Evolutionary conservation across 1,140 invertebrate species (phyloP), one percentile per base, ranked within the genome.

Genomic region (Calephelis virginiensis): DNA sequence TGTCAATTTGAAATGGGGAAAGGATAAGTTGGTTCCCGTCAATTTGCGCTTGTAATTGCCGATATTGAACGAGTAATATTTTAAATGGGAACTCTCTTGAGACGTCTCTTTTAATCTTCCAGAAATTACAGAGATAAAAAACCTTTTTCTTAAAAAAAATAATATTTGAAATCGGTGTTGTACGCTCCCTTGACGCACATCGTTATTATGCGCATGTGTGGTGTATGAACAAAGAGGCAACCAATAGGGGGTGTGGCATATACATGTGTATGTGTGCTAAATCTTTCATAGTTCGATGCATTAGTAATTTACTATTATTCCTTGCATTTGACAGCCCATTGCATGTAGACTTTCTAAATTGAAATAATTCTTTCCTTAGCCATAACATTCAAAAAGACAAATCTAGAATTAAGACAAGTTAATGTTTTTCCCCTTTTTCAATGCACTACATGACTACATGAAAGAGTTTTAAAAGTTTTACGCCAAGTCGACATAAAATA

Each of bases 281-380:
- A 90, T 88, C 84, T 88, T 88, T 88, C 83, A 86, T 86, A 90
- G 87, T 80, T 90, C 84, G 83, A 76, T 88, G 86, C 86, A 86
- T 88, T 89, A 86, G 83, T 89, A 86, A 89, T 89, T 88, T 89
- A 89, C 71, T 88, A 82, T 86, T 82, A 86, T 82, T 78, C 71
- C 77, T 80, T 89, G 85, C 80, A 81, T 86, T 89, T 85, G 86
- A 85, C 80, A 76, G 68, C 72, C 14, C 50, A 64, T 50, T 40
- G 63, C 37, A 49, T 64, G 37, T 64, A 50, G 47, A 48, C 62
- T 47, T 49, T 49, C 9, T 43, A 56, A 56, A 56, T 28, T 56
- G 14, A 56, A 56, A 56, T 56, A 28, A 56, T 56, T 56, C 49
- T 37, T 56, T 56, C 17, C 28, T 11, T 28, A 56, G 8, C 50